Conservation (phyloP, 2,797 vertebrate species). For the Sphenopsis melanotis region DNA sequence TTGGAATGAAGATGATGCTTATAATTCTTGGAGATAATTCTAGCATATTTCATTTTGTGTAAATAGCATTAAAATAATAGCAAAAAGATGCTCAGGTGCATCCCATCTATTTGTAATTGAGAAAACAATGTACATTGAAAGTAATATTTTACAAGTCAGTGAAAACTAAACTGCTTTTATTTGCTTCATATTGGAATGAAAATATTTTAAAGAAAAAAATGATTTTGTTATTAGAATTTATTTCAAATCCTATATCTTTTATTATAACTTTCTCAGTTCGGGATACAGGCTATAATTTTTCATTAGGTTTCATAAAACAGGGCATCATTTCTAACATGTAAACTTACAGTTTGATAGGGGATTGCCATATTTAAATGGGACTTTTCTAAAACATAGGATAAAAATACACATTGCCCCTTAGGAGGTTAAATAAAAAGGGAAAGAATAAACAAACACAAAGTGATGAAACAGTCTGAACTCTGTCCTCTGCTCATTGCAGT, state of each 20-base stretch:
- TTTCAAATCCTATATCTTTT: constrained; percentile 52
- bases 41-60: constrained; percentile 32
- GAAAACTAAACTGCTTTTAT: constrained; percentile 15
- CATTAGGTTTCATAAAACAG: constrained; percentile 16
- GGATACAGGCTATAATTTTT: constrained; percentile 32
- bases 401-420: neutral
- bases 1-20: constrained; percentile 64
- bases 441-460: constrained; percentile 29
- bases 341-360: neutral
- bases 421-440: constrained; percentile 40
- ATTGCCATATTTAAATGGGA: neutral
- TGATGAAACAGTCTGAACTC: constrained; percentile 27
- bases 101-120: neutral
- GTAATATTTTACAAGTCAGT: neutral
- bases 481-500: constrained; percentile 44
- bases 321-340: neutral
- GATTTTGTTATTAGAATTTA: constrained; percentile 52
- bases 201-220: constrained; percentile 15
- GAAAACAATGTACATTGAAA: neutral
- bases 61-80: constrained; percentile 34
- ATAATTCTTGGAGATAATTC: constrained; percentile 57
- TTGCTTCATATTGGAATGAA: constrained; percentile 3
- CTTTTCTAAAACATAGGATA: neutral
- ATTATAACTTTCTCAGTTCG: neutral
- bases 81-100: neutral